phyloP scores from a whole-genome alignment of 2,113 vertebrate genomes.

The Bufo gargarizans region DNA sequence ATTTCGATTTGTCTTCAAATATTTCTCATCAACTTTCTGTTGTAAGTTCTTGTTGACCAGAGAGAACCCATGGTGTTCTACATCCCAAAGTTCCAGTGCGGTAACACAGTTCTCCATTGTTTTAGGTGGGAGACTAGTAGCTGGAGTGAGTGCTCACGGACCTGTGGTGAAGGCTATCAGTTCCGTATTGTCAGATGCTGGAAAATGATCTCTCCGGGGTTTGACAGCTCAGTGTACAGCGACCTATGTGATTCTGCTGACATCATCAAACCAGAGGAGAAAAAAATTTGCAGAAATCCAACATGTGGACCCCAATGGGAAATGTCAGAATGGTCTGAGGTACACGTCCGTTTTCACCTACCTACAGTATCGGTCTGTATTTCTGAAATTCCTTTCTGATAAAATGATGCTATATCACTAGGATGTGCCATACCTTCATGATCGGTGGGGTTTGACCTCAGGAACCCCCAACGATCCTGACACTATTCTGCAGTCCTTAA shows the following conservation, averaged over 20 bases:
- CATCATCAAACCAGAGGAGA: slow-evolving; percentile 86
- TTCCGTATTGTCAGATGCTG: slow-evolving; percentile 94
- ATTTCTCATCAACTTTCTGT: background rate
- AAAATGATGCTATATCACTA: too few relatives aligned
- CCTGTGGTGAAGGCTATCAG: slow-evolving; percentile 93
- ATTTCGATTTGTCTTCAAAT: too few relatives aligned
- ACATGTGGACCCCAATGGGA: slow-evolving; percentile 97
- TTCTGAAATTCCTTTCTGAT: background rate
- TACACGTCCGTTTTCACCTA: slow-evolving; percentile 56
- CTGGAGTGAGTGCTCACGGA: slow-evolving; percentile 97
- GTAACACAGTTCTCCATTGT: background rate
- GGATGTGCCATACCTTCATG: too few relatives aligned
- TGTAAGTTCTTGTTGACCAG: background rate
- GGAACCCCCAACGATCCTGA: too few relatives aligned
- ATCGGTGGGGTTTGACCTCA: too few relatives aligned
- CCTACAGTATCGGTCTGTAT: background rate
- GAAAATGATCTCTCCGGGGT: slow-evolving; percentile 96
- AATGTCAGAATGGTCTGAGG: slow-evolving; percentile 96
- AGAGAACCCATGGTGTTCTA: background rate
- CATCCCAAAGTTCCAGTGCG: background rate
- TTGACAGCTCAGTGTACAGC: slow-evolving; percentile 97
- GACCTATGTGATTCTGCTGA: slow-evolving; percentile 90
- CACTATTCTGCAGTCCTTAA: too few relatives aligned
- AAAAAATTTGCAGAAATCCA: slow-evolving; percentile 89
- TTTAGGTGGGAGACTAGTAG: slow-evolving; percentile 96